phyloP scores from a whole-genome alignment of 1,140 invertebrate species.

The Pemphigus obesinymphae region DNA sequence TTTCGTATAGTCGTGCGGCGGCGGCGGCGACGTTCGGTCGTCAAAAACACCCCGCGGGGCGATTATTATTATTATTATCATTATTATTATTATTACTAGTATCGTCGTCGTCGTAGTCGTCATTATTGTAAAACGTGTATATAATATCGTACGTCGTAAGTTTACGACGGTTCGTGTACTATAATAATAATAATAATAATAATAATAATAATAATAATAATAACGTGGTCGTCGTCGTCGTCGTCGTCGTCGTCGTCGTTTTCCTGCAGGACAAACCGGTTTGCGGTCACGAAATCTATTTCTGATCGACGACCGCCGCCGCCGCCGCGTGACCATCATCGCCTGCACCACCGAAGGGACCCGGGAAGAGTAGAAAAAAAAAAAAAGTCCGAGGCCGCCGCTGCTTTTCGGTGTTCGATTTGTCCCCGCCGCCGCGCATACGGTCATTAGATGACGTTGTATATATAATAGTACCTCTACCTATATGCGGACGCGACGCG shows the following conservation, averaged over 20 bases:
- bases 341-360: not conserved
- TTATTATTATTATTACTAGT: not conserved
- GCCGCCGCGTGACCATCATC: not conserved
- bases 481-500: not conserved
- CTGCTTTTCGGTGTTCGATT: constrained; percentile 5
- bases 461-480: not conserved
- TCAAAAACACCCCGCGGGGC: constrained; percentile 31
- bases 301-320: not conserved
- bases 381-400: not conserved
- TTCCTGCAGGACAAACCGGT: constrained; percentile 24
- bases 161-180: constrained; percentile 7
- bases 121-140: constrained; percentile 28
- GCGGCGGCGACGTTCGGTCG: not conserved
- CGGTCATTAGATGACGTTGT: constrained; percentile 39
- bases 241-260: not conserved
- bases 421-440: not conserved
- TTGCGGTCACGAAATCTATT: constrained; percentile 31
- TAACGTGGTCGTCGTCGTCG: not conserved
- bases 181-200: constrained; percentile 1
- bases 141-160: not conserved
- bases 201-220: not conserved
- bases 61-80: constrained; percentile 20
- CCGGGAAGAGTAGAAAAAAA: too few species aligned
- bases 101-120: constrained; percentile 8
- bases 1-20: not conserved